Percentiles rank a stretch among this genome's conserved stretches.
phyloP scores from a whole-genome alignment of 1,140 invertebrate species.

The Papilio dardanus region DNA sequence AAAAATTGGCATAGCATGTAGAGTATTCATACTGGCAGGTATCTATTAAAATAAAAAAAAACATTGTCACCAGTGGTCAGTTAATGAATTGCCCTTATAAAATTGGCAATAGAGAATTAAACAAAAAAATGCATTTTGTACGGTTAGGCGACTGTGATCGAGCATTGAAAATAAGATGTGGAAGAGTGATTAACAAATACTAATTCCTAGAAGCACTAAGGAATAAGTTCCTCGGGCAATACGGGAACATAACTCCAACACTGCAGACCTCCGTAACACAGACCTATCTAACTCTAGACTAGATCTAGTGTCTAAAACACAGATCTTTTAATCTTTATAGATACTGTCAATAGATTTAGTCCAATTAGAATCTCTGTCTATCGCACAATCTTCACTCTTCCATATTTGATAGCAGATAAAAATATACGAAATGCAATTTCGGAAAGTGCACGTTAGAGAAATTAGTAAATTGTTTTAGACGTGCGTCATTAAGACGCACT shows the following conservation, averaged over 20 bases:
- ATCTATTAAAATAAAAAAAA: neutral
- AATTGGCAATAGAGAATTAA: constrained; percentile 47
- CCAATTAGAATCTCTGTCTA: constrained; percentile 52
- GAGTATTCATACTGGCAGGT: neutral
- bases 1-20: neutral
- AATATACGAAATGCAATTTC: constrained; percentile 60
- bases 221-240: constrained; percentile 45
- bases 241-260: constrained; percentile 37
- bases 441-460: constrained; percentile 74
- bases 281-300: constrained; percentile 38
- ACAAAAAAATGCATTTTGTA: constrained; percentile 49
- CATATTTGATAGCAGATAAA: constrained; percentile 73
- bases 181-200: constrained; percentile 72
- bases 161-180: constrained; percentile 76
- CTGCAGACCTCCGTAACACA: constrained; percentile 50
- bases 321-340: constrained; percentile 42
- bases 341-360: constrained; percentile 62
- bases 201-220: constrained; percentile 51
- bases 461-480: constrained; percentile 60
- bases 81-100: constrained; percentile 32
- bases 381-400: constrained; percentile 79
- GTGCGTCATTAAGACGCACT: constrained; percentile 59
- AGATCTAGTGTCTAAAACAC: constrained; percentile 34
- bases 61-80: constrained; percentile 20
- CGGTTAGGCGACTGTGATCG: constrained; percentile 70